phyloP scores from a whole-genome alignment of 2,888 invertebrate species.

The Anorthoa munda region DNA sequence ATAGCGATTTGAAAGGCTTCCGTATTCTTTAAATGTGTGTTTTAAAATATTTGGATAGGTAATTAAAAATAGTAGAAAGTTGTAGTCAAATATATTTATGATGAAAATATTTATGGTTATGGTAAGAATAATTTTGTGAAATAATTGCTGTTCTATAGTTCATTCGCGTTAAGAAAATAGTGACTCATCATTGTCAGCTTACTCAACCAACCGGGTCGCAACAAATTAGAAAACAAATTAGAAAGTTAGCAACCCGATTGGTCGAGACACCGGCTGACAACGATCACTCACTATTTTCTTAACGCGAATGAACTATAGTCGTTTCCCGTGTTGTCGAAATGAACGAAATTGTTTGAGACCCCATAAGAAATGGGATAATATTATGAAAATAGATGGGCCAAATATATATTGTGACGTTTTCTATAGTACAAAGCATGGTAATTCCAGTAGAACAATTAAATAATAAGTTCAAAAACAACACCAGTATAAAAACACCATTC shows the following conservation, averaged over 20 bases:
- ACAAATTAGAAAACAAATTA: no score
- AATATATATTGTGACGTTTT: slow-evolving; percentile 30
- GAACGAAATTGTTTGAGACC: not conserved
- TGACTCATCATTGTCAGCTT: no score
- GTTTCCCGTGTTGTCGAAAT: not conserved
- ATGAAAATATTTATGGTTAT: slow-evolving; percentile 17
- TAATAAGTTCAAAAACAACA: slow-evolving; percentile 35
- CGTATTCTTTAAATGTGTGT: slow-evolving; percentile 14
- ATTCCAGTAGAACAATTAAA: not conserved
- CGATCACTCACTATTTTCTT: no score
- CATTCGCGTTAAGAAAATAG: no score
- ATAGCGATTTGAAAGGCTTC: slow-evolving; percentile 19
- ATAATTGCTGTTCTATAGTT: not conserved
- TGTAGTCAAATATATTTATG: slow-evolving; percentile 29
- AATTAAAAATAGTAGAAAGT: not conserved
- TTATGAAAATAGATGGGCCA: slow-evolving; percentile 11
- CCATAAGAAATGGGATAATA: not conserved
- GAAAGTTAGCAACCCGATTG: no score
- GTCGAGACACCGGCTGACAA: no score
- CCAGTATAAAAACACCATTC: slow-evolving; percentile 33
- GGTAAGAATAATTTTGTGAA: not conserved
- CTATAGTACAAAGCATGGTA: slow-evolving; percentile 29
- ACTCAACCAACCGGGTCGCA: no score
- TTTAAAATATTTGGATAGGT: not conserved
- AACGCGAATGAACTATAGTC: no score